These are phyloP conservation scores for Diceros bicornis DNA, from an alignment of 2,797 vertebrate genomes.

Conservation along the genomic window DNA sequence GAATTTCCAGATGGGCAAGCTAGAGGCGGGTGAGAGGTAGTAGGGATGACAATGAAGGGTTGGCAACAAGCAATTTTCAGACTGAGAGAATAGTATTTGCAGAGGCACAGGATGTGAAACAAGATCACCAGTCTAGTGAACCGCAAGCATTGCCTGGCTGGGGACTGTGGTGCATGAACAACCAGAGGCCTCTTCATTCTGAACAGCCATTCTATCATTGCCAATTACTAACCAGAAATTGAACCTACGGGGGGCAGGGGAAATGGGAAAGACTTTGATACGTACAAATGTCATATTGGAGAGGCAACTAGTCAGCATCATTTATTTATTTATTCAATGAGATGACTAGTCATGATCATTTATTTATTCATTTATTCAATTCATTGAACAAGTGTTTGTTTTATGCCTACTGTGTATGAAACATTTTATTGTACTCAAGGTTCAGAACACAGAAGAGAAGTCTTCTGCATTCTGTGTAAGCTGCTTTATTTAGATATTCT, in stretches of 20 bases:
- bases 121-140: background rate
- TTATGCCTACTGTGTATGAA: background rate
- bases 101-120: background rate
- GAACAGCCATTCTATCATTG: background rate
- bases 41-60: background rate
- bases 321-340: background rate
- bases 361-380: background rate
- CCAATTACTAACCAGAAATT: background rate
- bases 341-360: background rate
- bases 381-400: background rate
- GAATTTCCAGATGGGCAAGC: background rate
- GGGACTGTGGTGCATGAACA: background rate
- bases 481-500: background rate
- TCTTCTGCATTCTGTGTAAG: background rate
- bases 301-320: background rate
- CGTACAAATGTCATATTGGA: background rate
- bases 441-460: background rate
- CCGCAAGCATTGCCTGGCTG: background rate
- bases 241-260: background rate
- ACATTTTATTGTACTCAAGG: background rate
- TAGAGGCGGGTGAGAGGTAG: background rate
- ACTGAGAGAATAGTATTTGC: background rate
- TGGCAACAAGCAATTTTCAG: background rate
- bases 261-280: background rate
- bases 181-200: background rate